These are phyloP conservation scores for Cephus rjabovi DNA, from an alignment of 2,888 invertebrate species.

Conservation along the genomic window DNA sequence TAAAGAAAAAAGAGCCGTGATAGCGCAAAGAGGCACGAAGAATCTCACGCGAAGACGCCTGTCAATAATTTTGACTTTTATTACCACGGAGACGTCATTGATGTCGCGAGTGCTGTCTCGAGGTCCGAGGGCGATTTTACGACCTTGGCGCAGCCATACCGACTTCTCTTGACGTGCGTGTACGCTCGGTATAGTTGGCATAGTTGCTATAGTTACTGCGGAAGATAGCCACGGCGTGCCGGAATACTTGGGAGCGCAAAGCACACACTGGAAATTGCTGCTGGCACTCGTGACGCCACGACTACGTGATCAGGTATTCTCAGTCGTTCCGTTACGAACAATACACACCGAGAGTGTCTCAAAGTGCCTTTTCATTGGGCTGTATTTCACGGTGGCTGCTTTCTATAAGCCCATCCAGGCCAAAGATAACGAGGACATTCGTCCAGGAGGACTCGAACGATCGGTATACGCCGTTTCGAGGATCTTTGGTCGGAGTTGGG, in stretches of 20 bases:
- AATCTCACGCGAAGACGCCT: constrained; percentile 6
- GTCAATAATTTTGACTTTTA: constrained; percentile 46
- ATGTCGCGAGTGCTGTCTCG: constrained; percentile 35
- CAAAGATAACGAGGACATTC: neutral
- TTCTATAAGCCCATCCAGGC: constrained; percentile 16
- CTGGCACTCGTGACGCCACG: neutral
- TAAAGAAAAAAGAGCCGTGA: neutral
- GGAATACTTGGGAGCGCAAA: constrained; percentile 1
- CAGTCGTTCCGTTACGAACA: constrained; percentile 36
- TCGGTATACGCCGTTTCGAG: neutral
- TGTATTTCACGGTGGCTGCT: constrained; percentile 38
- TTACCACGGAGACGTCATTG: constrained; percentile 42
- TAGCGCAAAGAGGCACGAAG: neutral
- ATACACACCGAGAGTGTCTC: constrained; percentile 40
- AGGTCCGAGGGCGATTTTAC: constrained; percentile 37
- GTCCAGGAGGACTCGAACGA: neutral
- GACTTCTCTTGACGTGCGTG: neutral
- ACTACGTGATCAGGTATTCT: neutral
- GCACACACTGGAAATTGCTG: neutral
- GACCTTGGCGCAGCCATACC: constrained; percentile 20
- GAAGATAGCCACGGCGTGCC: neutral
- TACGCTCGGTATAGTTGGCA: neutral
- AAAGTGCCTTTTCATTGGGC: constrained; percentile 45
- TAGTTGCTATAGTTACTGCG: neutral
- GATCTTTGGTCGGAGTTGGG: constrained; percentile 15